Evolutionary conservation across 2,888 invertebrate genomes (phyloP).

Genomic region (Scrobipalpa costella): DNA sequence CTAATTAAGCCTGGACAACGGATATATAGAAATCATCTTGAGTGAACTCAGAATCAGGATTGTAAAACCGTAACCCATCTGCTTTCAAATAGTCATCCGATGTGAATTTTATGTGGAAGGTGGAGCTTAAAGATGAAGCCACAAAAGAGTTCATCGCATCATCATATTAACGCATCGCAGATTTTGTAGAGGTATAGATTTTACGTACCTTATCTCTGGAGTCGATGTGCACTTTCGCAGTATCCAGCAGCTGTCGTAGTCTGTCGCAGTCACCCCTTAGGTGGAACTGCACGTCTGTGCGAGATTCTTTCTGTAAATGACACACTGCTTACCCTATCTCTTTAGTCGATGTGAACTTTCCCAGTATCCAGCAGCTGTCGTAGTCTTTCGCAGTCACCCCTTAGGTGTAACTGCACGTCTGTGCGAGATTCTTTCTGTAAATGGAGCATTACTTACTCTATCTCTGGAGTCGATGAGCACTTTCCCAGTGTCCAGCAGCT

Average conservation of each 20-base stretch:
- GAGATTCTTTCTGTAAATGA: conserved; percentile 88
- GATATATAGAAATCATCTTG: no score
- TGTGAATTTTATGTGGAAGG: no score
- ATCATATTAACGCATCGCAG: no score
- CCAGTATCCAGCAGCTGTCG: conserved; percentile 94
- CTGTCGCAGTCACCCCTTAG: conserved; percentile 90
- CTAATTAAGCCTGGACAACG: no score
- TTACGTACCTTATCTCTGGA: conserved; percentile 93
- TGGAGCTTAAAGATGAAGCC: no score
- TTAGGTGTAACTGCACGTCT: conserved; percentile 94
- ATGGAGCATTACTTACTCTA: conserved; percentile 83
- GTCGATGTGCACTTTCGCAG: conserved; percentile 96
- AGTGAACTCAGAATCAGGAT: no score
- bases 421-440: conserved; percentile 94
- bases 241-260: conserved; percentile 90
- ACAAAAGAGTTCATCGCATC: no score
- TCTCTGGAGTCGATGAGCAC: conserved; percentile 97
- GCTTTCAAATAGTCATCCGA: no score
- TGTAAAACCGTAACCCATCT: no score
- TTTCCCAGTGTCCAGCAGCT: conserved; percentile 93
- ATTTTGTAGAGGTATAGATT: no score
- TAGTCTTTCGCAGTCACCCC: conserved; percentile 90
- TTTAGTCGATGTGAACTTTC: conserved; percentile 96
- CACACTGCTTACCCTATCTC: conserved; percentile 88
- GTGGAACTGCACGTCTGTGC: conserved; percentile 95